Evolutionary conservation across 2,113 vertebrate genomes (phyloP), one percentile per base, ranked within the genome.

Genomic region (Ovis canadensis): DNA sequence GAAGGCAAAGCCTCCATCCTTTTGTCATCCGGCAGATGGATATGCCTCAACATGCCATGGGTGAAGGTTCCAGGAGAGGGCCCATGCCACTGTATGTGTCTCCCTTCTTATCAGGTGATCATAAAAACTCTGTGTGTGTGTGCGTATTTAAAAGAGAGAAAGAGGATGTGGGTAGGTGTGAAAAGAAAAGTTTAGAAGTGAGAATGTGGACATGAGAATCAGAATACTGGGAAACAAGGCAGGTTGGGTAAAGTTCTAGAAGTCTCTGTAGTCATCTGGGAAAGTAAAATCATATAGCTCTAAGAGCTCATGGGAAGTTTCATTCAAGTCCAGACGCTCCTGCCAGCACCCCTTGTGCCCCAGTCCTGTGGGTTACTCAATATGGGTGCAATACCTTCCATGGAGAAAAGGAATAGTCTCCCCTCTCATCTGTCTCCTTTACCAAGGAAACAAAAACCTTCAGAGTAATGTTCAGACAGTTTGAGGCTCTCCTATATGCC

Each of bases 31-130:
- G 5, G n/a, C 57, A 67, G 19, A 27, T 10, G 0, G 0, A 5
- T 16, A 0, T 82, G 29, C 40, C 62, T 40, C 3, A 1, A 21
- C 14, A n/a, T 3, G 29, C 10, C 9, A 54, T 0, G 16, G 23
- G 27, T 12, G 6, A 43, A 8, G 9, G 11, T 15, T 64, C 40
- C 19, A 15, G 50, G 17, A 29, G 6, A 54, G 3, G 6, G 9
- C 1, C 21, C 4, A 2, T 36, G 10, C 43, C 45, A 13, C 3
- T 27, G 4, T 25, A 45, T 25, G 81, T 12, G 14, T 31, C 19
- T 85, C 54, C 71, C 50, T 54, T 85, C 45, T 57, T n/a, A 50
- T 8, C 92, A 59, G 3, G 17, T 12, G 45, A 88, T 33, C 6
- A 40, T 23, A 33, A 50, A 91, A 88, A 80, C 16, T 12, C 11